These are phyloP conservation scores for Aix galericulata DNA, from an alignment of 2,113 vertebrate species.

Conservation along the genomic window DNA sequence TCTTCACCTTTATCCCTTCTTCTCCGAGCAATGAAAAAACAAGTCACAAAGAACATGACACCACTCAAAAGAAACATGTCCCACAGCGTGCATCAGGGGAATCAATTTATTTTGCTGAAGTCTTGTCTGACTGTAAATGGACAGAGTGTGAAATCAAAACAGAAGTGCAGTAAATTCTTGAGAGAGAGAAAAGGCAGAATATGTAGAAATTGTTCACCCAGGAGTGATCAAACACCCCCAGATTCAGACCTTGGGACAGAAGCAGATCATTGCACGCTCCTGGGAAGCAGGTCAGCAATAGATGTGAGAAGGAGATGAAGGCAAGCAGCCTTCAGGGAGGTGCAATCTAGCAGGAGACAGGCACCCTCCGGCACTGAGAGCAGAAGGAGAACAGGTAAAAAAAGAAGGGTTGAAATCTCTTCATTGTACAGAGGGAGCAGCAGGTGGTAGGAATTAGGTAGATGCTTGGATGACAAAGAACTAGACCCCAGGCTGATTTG, in stretches of 20 bases:
- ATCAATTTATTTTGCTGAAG: conserved; percentile 40
- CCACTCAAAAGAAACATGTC: conserved; percentile 39
- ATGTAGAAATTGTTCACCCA: background rate
- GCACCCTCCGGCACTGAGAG: background rate
- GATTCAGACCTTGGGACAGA: conserved; percentile 10
- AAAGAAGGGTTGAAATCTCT: background rate
- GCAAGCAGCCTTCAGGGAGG: background rate
- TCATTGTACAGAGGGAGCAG: background rate
- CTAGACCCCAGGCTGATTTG: background rate
- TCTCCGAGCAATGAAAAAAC: conserved; percentile 21
- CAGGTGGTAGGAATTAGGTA: conserved; percentile 42
- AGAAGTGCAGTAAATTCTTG: conserved; percentile 41
- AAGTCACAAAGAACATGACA: conserved; percentile 16
- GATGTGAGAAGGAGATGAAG: background rate
- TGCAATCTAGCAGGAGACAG: background rate
- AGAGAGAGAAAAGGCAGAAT: background rate
- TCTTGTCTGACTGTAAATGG: conserved; percentile 26
- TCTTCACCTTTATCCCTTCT: conserved; percentile 58
- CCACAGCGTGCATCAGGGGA: background rate
- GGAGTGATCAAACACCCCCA: background rate
- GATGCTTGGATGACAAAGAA: background rate
- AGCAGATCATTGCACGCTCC: background rate
- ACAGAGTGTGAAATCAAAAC: conserved; percentile 73
- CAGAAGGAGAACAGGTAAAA: background rate
- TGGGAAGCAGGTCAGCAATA: background rate